Percentiles rank a stretch among this genome's conserved stretches.
These are phyloP conservation scores for Limosa lapponica DNA, from an alignment of 2,797 vertebrate genomes.

Conservation along the genomic window DNA sequence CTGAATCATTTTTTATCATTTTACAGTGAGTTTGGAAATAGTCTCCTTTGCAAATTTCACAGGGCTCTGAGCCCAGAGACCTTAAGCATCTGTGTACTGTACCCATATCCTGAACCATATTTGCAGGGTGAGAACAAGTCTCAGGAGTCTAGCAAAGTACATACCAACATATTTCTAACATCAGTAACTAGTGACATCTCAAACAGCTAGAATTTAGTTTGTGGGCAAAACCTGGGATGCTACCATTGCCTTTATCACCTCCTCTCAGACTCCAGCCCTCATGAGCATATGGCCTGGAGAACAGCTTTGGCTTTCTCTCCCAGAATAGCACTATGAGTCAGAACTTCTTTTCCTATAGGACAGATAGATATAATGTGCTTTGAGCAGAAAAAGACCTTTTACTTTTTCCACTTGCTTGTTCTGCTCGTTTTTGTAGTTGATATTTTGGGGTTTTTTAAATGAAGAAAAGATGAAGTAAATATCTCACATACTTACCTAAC, in stretches of 20 bases:
- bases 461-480: neutral
- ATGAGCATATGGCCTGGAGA: neutral
- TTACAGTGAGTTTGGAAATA: neutral
- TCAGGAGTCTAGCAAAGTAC: neutral
- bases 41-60: neutral
- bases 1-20: neutral
- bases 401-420: neutral
- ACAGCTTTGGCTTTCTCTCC: neutral
- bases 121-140: neutral
- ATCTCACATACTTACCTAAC: neutral
- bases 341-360: neutral
- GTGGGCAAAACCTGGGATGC: neutral
- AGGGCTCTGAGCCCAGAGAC: neutral
- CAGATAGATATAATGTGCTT: neutral
- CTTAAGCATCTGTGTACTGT: neutral
- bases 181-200: neutral
- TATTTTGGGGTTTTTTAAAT: fast-evolving
- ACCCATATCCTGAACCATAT: neutral
- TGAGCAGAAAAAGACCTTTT: neutral
- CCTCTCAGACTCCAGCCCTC: neutral
- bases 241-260: neutral
- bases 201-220: neutral
- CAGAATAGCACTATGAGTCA: neutral
- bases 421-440: fast-evolving
- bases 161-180: neutral